phyloP scores from a whole-genome alignment of 2,797 vertebrate species.

The Peromyscus melanophrys region DNA sequence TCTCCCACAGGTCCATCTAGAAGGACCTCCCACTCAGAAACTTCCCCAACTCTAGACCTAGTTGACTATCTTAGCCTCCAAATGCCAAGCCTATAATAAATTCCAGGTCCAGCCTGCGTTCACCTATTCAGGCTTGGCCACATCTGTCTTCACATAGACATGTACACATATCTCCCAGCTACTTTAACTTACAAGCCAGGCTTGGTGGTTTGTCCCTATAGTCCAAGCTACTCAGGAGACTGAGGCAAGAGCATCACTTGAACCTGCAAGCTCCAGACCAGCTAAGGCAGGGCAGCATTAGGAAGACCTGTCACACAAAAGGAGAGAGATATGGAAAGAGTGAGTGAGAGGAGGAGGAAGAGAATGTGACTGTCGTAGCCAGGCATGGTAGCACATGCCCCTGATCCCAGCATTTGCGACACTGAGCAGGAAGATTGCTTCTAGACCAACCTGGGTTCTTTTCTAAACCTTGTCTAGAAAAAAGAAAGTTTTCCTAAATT shows the following conservation, averaged over 20 bases:
- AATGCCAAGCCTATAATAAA: constrained; percentile 19
- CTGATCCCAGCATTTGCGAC: not conserved
- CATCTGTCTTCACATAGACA: not conserved
- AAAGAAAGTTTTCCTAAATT: not conserved
- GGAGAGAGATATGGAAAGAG: not conserved
- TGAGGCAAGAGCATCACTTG: not conserved
- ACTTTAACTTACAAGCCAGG: not conserved
- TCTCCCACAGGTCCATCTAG: not conserved
- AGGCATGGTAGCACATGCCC: not conserved
- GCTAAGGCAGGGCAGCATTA: not conserved
- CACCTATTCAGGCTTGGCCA: not conserved
- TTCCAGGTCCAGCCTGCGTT: not conserved
- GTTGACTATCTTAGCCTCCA: constrained; percentile 6
- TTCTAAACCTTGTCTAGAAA: not conserved
- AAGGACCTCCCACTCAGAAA: not conserved
- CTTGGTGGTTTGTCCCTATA: not conserved
- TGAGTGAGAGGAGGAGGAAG: not conserved
- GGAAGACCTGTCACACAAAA: not conserved
- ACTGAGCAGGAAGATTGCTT: not conserved
- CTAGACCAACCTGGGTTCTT: not conserved
- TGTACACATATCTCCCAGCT: not conserved
- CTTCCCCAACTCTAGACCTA: not conserved
- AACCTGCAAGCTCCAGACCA: not conserved
- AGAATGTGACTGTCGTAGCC: not conserved
- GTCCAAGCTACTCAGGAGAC: not conserved